Percentiles rank a stretch among this genome's conserved stretches.
These are phyloP conservation scores for Harpegnathos saltator DNA, from an alignment of 1,140 invertebrate genomes.

Conservation along the genomic window DNA sequence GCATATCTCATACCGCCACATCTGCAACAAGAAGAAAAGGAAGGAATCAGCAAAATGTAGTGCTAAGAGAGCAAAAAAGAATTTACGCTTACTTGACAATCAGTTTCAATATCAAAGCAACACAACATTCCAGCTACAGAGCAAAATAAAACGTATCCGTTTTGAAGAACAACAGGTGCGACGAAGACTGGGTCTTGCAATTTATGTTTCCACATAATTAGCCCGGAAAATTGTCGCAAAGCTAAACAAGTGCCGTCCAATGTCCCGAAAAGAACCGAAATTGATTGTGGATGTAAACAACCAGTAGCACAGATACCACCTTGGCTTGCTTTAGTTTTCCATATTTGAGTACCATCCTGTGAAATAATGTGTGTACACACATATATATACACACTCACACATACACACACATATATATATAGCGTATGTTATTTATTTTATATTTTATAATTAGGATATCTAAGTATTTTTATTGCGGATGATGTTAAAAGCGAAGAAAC, in stretches of 20 bases:
- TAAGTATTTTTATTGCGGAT: too few relatives aligned
- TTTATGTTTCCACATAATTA: constrained; percentile 85
- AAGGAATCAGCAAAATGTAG: constrained; percentile 24
- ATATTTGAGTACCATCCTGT: constrained; percentile 82
- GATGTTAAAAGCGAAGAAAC: too few relatives aligned
- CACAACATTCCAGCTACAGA: constrained; percentile 87
- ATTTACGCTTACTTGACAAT: constrained; percentile 80
- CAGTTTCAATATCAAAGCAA: constrained; percentile 82
- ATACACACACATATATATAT: too few relatives aligned
- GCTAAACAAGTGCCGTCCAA: constrained; percentile 87
- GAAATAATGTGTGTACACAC: constrained; percentile 48
- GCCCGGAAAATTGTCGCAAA: constrained; percentile 83
- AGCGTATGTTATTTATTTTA: too few relatives aligned
- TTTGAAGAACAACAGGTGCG: constrained; percentile 86
- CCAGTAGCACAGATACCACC: constrained; percentile 89
- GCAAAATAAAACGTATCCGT: constrained; percentile 85
- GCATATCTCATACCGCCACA: constrained; percentile 86
- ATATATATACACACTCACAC: too few relatives aligned
- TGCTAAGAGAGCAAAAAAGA: neutral
- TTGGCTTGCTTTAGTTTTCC: constrained; percentile 83
- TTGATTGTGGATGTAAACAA: constrained; percentile 82
- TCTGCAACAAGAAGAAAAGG: constrained; percentile 84
- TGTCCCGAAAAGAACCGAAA: constrained; percentile 86
- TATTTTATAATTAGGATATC: constrained; percentile 39
- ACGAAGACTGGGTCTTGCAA: constrained; percentile 89